These are phyloP conservation scores for Ridgeia piscesae DNA, from an alignment of 1,140 invertebrate species.

Conservation along the genomic window DNA sequence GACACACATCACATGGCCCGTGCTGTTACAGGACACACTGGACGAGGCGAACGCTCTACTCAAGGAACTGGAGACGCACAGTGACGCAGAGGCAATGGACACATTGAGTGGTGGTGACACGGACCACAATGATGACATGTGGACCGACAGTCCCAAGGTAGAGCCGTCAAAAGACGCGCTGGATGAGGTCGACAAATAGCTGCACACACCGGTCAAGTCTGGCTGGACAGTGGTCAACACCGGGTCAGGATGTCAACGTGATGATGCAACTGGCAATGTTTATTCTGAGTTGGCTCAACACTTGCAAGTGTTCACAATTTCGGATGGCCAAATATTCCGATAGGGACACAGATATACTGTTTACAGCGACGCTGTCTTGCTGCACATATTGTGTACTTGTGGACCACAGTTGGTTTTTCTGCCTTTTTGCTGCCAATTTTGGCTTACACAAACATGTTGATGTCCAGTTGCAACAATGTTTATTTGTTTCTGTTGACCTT, in stretches of 20 bases:
- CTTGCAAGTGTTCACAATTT: too few species aligned
- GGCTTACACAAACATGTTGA: background rate
- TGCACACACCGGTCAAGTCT: background rate
- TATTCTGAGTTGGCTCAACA: background rate
- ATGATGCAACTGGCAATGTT: background rate
- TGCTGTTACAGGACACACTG: slow-evolving; percentile 53
- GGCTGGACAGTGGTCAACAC: background rate
- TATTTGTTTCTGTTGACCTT: background rate
- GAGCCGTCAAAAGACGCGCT: background rate
- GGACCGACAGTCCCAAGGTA: background rate
- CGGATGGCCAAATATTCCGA: too few species aligned
- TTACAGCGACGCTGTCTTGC: background rate
- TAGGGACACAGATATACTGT: too few species aligned
- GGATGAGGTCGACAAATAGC: background rate
- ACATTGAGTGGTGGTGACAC: background rate
- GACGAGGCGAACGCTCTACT: slow-evolving; percentile 59
- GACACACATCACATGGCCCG: background rate
- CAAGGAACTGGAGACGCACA: slow-evolving; percentile 50
- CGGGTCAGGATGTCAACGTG: background rate
- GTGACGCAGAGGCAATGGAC: background rate
- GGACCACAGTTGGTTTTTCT: background rate
- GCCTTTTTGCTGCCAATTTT: background rate
- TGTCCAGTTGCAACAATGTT: background rate
- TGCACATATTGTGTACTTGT: background rate
- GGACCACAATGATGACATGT: background rate